Base-by-base conservation (phyloP, 2,888 invertebrate genomes). In the Oasisia sp. region DNA sequence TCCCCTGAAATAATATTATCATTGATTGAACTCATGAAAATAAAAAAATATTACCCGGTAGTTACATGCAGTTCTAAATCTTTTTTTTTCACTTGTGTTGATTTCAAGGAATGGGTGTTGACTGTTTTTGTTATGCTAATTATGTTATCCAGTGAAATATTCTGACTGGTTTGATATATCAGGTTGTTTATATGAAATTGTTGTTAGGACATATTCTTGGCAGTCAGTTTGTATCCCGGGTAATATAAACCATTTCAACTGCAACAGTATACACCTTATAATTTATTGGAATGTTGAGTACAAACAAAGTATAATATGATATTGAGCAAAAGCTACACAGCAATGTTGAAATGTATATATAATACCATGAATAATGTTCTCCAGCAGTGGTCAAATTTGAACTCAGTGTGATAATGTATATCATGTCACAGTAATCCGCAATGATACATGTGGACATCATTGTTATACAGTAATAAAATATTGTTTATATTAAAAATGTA, bases 301-400 rank as follows among this genome's bases (percentile, higher is more conserved):
- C 32, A 38, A 90, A 14, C 38, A 38, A 38, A 90, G n/a, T 32
- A 32, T 38, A 14, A 32, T 90, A 90, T 32, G 44, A 38, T 19
- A 32, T 14, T 90, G 44, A 38, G 7, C 44, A 8, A 38, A 90
- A 8, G 14, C 44, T 14, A 38, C 5, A 74, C 74, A 27, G 3
- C 14, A 19, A 19, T 74, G 27, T 74, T 74, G 74, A 27, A 74
- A 92, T 92, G 50, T 92, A 92, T 92, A 12, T 92, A 92, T 92
- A 89, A 89, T 90, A 27, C 32, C 32, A 45, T 32, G 12, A 90
- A 1, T 45, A 89, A 32, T 32, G 12, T 38, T 56, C 38, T 56
- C 11, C 38, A 91, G 1, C 3, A 27, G 74, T 74, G 19, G 27
- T 74, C 74, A 27, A 19, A 74, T 19, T 74, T 58, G 12, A 19